These are phyloP conservation scores for Pantelozetes paolii DNA, from an alignment of 2,888 invertebrate species.

Conservation along the genomic window DNA sequence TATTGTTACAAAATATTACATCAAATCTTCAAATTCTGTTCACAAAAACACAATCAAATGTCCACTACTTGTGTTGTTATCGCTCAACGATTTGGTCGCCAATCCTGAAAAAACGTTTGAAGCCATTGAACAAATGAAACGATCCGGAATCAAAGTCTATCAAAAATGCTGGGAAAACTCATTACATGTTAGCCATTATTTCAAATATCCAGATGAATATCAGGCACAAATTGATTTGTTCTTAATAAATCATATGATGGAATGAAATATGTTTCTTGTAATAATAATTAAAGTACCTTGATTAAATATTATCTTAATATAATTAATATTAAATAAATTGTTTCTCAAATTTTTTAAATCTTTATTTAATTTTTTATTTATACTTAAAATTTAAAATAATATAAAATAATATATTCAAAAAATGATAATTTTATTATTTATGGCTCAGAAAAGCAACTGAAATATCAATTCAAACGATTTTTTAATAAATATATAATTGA, in stretches of 20 bases:
- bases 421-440: too few species aligned
- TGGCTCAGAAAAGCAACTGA: too few species aligned
- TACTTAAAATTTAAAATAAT: too few species aligned
- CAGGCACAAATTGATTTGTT: neutral
- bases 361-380: too few species aligned
- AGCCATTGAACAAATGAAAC: conserved; percentile 70
- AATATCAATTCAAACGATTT: too few species aligned
- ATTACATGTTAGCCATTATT: conserved; percentile 67
- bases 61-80: conserved; percentile 70
- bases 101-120: conserved; percentile 60
- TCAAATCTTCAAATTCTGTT: conserved; percentile 71
- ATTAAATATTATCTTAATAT: too few species aligned
- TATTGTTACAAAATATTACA: conserved; percentile 76
- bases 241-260: neutral
- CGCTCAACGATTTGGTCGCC: conserved; percentile 62
- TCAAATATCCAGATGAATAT: conserved; percentile 64
- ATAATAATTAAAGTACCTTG: too few species aligned
- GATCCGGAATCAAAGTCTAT: conserved; percentile 66
- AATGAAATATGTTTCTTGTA: too few species aligned
- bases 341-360: too few species aligned
- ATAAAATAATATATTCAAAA: too few species aligned
- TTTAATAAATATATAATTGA: too few species aligned
- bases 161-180: conserved; percentile 71
- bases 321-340: too few species aligned
- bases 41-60: conserved; percentile 69